phyloP scores from a whole-genome alignment of 2,888 invertebrate genomes.

The Zhuqinia jingwanae region DNA sequence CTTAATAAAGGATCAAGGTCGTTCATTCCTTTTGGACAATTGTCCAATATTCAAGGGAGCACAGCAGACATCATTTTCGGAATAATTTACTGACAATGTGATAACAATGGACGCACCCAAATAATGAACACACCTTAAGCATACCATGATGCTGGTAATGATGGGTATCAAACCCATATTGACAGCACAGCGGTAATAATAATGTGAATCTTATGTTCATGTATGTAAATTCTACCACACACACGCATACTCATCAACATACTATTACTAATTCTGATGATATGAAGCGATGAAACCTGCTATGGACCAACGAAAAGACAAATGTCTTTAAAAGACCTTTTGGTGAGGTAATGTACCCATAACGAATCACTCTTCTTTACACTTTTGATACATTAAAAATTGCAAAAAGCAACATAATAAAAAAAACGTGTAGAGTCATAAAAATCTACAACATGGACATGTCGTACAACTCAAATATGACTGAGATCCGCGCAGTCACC shows the following conservation, averaged over 20 bases:
- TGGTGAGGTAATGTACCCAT: too few relatives aligned
- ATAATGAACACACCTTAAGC: conserved; percentile 26
- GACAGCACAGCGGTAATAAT: background rate
- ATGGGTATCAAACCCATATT: background rate
- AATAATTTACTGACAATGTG: conserved; percentile 5
- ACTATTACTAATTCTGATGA: too few relatives aligned
- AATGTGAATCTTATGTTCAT: background rate
- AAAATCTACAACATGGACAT: too few relatives aligned
- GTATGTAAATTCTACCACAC: conserved; percentile 18
- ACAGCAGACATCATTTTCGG: background rate
- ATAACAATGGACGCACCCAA: conserved; percentile 39
- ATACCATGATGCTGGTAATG: background rate
- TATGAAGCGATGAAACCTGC: too few relatives aligned
- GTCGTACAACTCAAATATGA: too few relatives aligned
- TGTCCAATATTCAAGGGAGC: background rate
- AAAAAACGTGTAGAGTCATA: too few relatives aligned
- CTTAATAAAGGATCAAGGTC: background rate
- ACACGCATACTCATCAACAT: conserved; percentile 6
- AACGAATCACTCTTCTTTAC: too few relatives aligned
- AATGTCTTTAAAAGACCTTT: too few relatives aligned
- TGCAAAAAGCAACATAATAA: too few relatives aligned
- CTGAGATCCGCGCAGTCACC: too few relatives aligned
- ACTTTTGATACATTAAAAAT: too few relatives aligned
- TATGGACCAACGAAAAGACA: too few relatives aligned
- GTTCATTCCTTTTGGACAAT: conserved; percentile 12